phyloP scores from a whole-genome alignment of 1,140 invertebrate genomes.

The Musca domestica region DNA sequence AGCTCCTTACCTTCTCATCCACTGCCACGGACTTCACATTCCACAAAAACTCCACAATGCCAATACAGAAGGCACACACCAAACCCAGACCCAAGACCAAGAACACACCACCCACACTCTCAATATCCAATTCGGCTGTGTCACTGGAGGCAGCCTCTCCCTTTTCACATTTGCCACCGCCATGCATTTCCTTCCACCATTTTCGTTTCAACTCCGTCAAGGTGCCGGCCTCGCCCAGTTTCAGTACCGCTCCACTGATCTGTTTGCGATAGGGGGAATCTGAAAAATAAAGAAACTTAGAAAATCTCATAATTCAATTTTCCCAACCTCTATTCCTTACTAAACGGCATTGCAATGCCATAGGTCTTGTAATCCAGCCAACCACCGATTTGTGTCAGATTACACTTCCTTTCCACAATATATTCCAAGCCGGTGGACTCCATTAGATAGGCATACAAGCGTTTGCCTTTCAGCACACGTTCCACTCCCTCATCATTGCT shows the following conservation, averaged over 20 bases:
- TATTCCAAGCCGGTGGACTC: constrained; percentile 92
- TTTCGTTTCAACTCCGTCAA: constrained; percentile 72
- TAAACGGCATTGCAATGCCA: constrained; percentile 69
- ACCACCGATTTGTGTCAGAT: constrained; percentile 90
- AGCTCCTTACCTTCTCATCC: constrained; percentile 56
- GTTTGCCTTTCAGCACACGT: constrained; percentile 71
- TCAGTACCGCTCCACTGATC: constrained; percentile 71
- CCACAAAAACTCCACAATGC: constrained; percentile 64
- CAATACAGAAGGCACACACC: constrained; percentile 56
- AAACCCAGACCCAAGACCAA: constrained; percentile 64
- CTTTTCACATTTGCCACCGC: constrained; percentile 42
- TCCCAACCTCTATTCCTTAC: constrained; percentile 31
- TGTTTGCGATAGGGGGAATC: constrained; percentile 69
- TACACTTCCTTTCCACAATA: constrained; percentile 83
- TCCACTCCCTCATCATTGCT: constrained; percentile 78
- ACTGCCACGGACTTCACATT: constrained; percentile 63
- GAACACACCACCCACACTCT: constrained; percentile 74
- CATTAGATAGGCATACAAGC: constrained; percentile 92
- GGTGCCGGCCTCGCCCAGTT: constrained; percentile 74
- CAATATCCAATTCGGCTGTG: constrained; percentile 58
- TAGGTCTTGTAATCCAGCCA: constrained; percentile 82
- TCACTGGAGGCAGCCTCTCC: constrained; percentile 37
- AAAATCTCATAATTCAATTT: neutral
- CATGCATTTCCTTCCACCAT: constrained; percentile 74
- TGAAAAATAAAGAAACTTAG: constrained; percentile 39